phyloP scores from a whole-genome alignment of 2,797 vertebrate genomes.

The Oreochromis mossambicus region DNA sequence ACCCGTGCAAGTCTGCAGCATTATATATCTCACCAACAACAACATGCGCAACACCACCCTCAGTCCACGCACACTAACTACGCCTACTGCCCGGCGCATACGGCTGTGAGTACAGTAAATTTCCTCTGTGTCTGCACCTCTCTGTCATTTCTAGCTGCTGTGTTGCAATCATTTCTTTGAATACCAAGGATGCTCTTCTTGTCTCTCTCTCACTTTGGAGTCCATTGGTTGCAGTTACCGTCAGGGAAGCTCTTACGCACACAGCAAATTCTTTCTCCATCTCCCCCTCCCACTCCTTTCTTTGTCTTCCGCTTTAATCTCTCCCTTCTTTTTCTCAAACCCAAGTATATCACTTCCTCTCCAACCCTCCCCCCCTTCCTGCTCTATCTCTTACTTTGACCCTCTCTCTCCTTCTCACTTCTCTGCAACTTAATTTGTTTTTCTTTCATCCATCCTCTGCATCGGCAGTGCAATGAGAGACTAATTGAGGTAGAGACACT shows the following conservation, averaged over 20 bases:
- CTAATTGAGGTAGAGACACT: conserved; percentile 62
- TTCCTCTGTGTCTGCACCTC: background rate
- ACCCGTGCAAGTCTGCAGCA: conserved; percentile 73
- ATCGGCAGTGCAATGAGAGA: conserved; percentile 47
- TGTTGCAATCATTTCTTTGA: background rate
- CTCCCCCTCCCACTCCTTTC: background rate
- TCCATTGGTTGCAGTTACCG: conserved; percentile 18
- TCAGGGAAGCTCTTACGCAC: conserved; percentile 10
- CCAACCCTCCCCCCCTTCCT: background rate
- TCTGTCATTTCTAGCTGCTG: background rate
- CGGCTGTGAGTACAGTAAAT: conserved; percentile 78
- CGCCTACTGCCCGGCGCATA: conserved; percentile 80
- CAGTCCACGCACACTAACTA: conserved; percentile 77
- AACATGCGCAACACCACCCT: conserved; percentile 50
- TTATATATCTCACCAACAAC: conserved; percentile 45
- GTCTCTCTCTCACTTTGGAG: background rate
- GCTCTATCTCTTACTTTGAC: conserved; percentile 15
- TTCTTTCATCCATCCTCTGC: conserved; percentile 48
- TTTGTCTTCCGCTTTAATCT: conserved; percentile 18
- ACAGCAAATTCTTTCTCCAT: background rate
- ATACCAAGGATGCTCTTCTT: background rate
- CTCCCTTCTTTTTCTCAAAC: conserved; percentile 11
- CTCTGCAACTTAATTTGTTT: conserved; percentile 57
- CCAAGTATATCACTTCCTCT: background rate
- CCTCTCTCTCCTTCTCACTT: background rate